Conservation (phyloP, 2,113 vertebrate genomes). For the Holacanthus passer region DNA sequence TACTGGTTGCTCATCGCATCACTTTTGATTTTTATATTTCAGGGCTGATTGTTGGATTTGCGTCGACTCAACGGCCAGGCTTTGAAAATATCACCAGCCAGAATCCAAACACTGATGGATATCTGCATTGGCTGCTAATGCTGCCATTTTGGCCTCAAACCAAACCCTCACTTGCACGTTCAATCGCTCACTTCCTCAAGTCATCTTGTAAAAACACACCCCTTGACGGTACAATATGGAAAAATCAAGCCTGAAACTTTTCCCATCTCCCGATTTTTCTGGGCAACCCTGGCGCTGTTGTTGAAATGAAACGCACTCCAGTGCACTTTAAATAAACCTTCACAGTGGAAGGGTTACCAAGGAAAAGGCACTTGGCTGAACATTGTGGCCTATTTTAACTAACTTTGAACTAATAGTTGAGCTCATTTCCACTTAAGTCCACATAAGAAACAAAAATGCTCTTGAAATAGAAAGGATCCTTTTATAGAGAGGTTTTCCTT, state of each 20-base stretch:
- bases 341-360: constrained; percentile 35
- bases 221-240: constrained; percentile 19
- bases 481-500: not conserved
- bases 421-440: constrained; percentile 1
- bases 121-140: constrained; percentile 44
- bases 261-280: constrained; percentile 10
- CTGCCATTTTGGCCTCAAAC: constrained; percentile 51
- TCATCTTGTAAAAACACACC: constrained; percentile 27
- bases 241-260: constrained; percentile 18
- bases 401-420: constrained; percentile 28
- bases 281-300: not conserved
- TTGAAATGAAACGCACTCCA: constrained; percentile 1
- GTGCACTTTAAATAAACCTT: constrained; percentile 25
- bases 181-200: constrained; percentile 34
- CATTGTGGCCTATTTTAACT: constrained; percentile 6
- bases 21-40: not conserved
- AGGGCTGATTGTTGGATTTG: constrained; percentile 44
- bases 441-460: not conserved
- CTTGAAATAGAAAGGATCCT: not conserved
- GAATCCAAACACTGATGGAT: constrained; percentile 50
- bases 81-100: constrained; percentile 44
- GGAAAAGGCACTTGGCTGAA: constrained; percentile 15
- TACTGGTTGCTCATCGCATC: not conserved
- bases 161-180: constrained; percentile 31
- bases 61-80: constrained; percentile 28